Percentiles rank a stretch among this genome's conserved stretches.
Evolutionary conservation across 2,888 invertebrate genomes (phyloP).

Genomic region (Sacculina carcini): DNA sequence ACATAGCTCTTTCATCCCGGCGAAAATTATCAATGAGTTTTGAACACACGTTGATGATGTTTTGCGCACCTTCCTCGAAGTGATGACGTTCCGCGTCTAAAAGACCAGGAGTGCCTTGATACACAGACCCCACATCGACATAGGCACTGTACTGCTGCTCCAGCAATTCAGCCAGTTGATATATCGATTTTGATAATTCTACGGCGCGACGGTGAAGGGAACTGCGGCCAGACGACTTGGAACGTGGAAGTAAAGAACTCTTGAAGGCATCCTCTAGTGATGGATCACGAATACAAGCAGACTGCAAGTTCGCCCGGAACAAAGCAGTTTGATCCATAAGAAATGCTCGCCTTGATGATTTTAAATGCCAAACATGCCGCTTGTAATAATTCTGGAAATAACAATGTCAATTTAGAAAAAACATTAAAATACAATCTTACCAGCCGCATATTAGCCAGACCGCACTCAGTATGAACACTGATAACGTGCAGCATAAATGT

Average conservation of each 20-base stretch:
- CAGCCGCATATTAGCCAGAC: too few species aligned
- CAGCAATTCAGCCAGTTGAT: background rate
- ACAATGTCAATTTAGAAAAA: too few species aligned
- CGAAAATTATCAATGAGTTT: slow-evolving; percentile 20
- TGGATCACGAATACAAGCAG: background rate
- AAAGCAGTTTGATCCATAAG: background rate
- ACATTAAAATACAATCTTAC: too few species aligned
- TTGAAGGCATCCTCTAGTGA: background rate
- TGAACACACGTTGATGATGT: slow-evolving; percentile 20
- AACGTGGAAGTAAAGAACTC: background rate
- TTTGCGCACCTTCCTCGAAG: slow-evolving; percentile 22
- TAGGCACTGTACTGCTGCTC: slow-evolving; percentile 7
- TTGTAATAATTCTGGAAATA: too few species aligned
- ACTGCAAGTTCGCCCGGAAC: background rate
- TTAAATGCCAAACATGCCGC: too few species aligned
- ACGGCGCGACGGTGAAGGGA: background rate
- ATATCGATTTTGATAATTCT: background rate
- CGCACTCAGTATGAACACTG: too few species aligned
- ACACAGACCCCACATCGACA: slow-evolving; percentile 16
- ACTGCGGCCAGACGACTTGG: too few species aligned
- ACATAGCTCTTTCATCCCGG: slow-evolving; percentile 14
- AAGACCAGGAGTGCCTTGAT: too few species aligned
- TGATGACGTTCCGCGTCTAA: slow-evolving; percentile 22
- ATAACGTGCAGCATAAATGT: too few species aligned
- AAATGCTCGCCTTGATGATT: too few species aligned